Base-by-base conservation (phyloP, 2,888 invertebrate genomes). In the Strigamia crassipes region DNA sequence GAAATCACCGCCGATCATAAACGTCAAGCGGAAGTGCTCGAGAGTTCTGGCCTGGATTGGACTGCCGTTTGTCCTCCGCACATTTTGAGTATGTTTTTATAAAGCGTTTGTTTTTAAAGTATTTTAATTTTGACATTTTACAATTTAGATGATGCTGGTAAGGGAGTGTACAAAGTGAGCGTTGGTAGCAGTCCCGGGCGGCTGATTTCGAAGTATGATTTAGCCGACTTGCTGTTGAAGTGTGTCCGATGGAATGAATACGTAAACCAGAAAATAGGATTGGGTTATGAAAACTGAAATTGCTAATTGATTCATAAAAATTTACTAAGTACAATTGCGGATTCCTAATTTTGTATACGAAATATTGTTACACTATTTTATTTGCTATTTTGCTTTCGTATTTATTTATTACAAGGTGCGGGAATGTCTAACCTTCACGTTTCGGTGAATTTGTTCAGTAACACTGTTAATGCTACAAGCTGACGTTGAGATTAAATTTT, bases 31-130 rank as follows among this genome's bases (percentile, higher is more conserved):
- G 91, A 93, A 81, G 89, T 90, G 3, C 85, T 94, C 10, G 93
- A 93, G 86, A 90, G 88, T 0, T 92, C 93, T 78, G 90, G 89
- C 0, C 87, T 94, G 83, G 91, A 94, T 84, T 95, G 92, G 90
- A 89, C 95, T 85, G 94, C 94, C 0, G 91, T 94, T 23, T 90
- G 92, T 84, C 94, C 95, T 8, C 95, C 95, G 0, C 95, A 94
- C 86, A 95, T 96, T 86, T 91, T 93, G 84, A 92, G 93, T 92
- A 87, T 78, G 83, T 56, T 87, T 78, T 83, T 56, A 1, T 51
- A 83, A 79, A 13, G 3, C 56, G 8, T 51, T 51, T 38, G 18
- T 78, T n/a, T 1, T 1, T 23, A 9, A 27, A 46, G 0, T 66
- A 81, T 23, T 23, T 12, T 41, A 41, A 21, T 21, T 31, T 56